Conservation (phyloP, 2,888 invertebrate species). For the Leucoptera coffeella region DNA sequence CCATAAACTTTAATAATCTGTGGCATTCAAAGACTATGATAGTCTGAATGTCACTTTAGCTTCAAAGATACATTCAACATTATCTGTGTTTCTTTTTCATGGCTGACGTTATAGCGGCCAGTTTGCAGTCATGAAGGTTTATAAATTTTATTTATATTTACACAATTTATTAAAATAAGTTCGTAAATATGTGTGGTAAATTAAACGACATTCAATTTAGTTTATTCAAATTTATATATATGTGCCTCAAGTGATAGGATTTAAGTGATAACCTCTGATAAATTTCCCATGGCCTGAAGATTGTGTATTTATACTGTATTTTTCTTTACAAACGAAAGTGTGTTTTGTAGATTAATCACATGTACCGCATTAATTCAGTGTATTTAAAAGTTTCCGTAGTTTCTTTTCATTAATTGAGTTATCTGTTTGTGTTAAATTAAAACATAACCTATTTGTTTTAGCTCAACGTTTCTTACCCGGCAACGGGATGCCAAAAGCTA, state of each 20-base stretch:
- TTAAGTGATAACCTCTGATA: constrained; percentile 18
- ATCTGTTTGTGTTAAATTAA: constrained; percentile 8
- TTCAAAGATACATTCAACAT: too few relatives aligned
- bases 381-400: too few relatives aligned
- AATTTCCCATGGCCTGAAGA: constrained; percentile 15
- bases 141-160: constrained; percentile 18
- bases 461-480: constrained; percentile 97
- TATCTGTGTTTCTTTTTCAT: constrained; percentile 51
- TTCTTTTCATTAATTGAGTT: neutral
- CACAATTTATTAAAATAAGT: constrained; percentile 11
- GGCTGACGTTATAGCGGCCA: constrained; percentile 43
- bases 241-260: constrained; percentile 12
- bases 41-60: too few relatives aligned
- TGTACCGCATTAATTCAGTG: too few relatives aligned
- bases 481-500: constrained; percentile 97
- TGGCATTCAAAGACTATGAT: too few relatives aligned
- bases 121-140: constrained; percentile 49
- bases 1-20: too few relatives aligned
- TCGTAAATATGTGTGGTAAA: constrained; percentile 14
- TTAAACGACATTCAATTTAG: constrained; percentile 7
- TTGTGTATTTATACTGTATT: too few relatives aligned
- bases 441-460: constrained; percentile 50
- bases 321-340: too few relatives aligned
- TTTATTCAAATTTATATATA: constrained; percentile 6
- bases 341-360: too few relatives aligned